A percentile compares a stretch with the other conserved stretches of the same genome.
Evolutionary conservation across 2,888 invertebrate genomes (phyloP).

Genomic region (Sphaerophoria rueppellii): DNA sequence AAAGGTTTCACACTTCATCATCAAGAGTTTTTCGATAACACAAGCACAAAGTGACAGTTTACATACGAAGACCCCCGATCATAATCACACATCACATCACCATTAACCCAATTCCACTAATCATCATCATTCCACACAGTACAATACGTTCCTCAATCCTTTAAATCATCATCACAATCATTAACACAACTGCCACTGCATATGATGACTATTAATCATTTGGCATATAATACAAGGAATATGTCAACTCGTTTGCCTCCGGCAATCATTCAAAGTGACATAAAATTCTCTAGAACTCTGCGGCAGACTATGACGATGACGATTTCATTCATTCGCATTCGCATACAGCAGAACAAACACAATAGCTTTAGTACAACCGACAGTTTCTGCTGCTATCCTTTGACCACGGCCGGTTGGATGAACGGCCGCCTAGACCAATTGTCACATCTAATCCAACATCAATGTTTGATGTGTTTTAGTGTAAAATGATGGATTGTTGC

Average conservation of each 20-base stretch:
- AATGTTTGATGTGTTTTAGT: slow-evolving; percentile 72
- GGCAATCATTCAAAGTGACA: slow-evolving; percentile 73
- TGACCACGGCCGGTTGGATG: too few species aligned
- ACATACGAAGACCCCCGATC: neutral
- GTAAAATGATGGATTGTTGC: slow-evolving; percentile 72
- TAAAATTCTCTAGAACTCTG: slow-evolving; percentile 33
- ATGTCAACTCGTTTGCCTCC: slow-evolving; percentile 66
- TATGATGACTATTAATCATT: slow-evolving; percentile 72
- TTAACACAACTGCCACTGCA: slow-evolving; percentile 73
- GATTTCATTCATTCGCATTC: slow-evolving; percentile 65
- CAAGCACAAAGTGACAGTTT: neutral
- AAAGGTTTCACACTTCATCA: too few species aligned
- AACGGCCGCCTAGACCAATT: slow-evolving; percentile 54
- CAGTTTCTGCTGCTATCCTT: neutral
- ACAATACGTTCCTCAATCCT: slow-evolving; percentile 60
- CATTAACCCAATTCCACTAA: slow-evolving; percentile 71
- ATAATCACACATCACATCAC: slow-evolving; percentile 29
- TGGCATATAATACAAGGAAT: slow-evolving; percentile 65
- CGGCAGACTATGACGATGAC: slow-evolving; percentile 24
- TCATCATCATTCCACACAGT: slow-evolving; percentile 46
- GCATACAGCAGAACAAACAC: slow-evolving; percentile 30
- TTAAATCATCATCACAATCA: slow-evolving; percentile 74
- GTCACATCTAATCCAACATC: slow-evolving; percentile 70
- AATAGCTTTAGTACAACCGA: neutral
- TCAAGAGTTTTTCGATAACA: neutral